Base-by-base conservation (phyloP, 2,797 vertebrate genomes). In the Peromyscus melanophrys region DNA sequence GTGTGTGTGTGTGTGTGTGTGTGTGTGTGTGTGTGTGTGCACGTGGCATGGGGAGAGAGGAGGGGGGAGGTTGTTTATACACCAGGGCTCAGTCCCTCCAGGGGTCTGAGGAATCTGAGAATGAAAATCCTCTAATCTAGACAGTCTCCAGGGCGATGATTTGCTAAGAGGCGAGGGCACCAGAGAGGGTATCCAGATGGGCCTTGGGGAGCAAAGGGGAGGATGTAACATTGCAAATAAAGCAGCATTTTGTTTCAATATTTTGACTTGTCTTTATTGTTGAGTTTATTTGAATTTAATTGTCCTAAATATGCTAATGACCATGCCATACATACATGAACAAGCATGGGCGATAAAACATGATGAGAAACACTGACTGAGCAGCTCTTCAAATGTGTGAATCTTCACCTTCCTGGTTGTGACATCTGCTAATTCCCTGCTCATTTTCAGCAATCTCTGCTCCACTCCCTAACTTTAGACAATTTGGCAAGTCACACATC, bases 221-320 rank as follows among this genome's bases (percentile, higher is more conserved):
- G 63, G 6, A 63, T 59, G 16, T 3, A 6, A 69, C 40, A 77
- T 94, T 61, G 52, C 52, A 93, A 93, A 91, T 16, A 59, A 82
- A 19, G 14, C 12, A 37, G 31, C 59, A 86, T 55, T 7, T 69
- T 63, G 29, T 71, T 65, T 27, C n/a, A 78, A 46, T 85, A 17
- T 90, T 97, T 90, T 63, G 29, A 69, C 49, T 92, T 73, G 23
- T 71, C 71, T 93, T 85, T 77, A 73, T 5, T 27, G 67, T 91
- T 46, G 19, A 92, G 37, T 46, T 94, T 65, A 81, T 43, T 84
- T 89, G 76, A 67, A 90, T 92, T 80, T 12, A 90, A 37, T 76
- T 76, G 65, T 71, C 29, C 63, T 49, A 52, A 87, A 65, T 67
- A 52, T 12, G 86, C 59, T 65, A 92, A 63, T 77, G 83, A 90